These are phyloP conservation scores for Drosophila quinaria DNA, from an alignment of 2,888 invertebrate species.

Conservation along the genomic window DNA sequence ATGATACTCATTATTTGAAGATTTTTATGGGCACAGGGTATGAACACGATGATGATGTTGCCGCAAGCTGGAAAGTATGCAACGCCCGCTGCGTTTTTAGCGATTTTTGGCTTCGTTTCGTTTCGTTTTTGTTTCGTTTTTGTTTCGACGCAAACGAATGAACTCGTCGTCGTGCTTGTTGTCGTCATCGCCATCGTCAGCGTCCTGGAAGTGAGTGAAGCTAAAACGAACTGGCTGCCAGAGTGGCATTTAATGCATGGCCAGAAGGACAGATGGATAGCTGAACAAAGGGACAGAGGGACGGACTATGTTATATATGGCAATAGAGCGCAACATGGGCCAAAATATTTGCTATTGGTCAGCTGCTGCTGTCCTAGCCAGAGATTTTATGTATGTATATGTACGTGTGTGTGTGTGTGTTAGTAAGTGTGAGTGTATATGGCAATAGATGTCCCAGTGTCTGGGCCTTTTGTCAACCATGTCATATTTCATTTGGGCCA, in stretches of 20 bases:
- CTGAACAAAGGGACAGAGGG: neutral
- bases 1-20: conserved; percentile 12
- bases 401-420: conserved; percentile 10
- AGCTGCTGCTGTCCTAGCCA: conserved; percentile 9
- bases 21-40: conserved; percentile 37
- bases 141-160: conserved; percentile 2
- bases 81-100: conserved; percentile 42
- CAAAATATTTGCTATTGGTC: conserved; percentile 61
- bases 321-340: conserved; percentile 52
- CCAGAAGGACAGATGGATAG: conserved; percentile 29
- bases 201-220: conserved; percentile 65
- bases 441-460: conserved; percentile 37
- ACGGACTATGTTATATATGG: conserved; percentile 22
- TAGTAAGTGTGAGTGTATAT: conserved; percentile 4
- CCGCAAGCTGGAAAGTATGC: conserved; percentile 56
- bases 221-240: conserved; percentile 56
- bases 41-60: conserved; percentile 47
- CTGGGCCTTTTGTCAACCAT: conserved; percentile 71
- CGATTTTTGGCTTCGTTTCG: conserved; percentile 28
- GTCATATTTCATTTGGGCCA: conserved; percentile 76
- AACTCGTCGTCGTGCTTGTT: conserved; percentile 23
- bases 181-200: conserved; percentile 33
- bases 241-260: conserved; percentile 76
- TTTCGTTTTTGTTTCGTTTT: conserved; percentile 1
- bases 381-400: neutral